Conservation (phyloP, 2,113 vertebrate species). For the Anarrhichthys ocellatus region DNA sequence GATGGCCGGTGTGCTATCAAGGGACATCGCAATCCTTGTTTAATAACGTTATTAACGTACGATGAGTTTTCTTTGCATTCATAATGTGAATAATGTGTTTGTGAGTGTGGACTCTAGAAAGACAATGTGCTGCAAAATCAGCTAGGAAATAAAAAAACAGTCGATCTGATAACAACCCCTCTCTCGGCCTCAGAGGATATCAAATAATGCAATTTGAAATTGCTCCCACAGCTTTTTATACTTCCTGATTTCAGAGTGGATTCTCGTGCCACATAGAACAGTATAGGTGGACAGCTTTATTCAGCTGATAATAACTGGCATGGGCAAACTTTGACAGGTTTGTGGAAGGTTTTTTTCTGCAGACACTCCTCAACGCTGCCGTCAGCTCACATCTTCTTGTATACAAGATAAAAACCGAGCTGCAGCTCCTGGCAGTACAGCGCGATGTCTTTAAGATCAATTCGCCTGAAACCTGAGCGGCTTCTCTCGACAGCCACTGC, state of each 20-base stretch:
- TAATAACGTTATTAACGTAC: neutral
- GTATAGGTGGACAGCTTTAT: neutral
- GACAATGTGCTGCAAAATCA: neutral
- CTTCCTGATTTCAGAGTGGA: neutral
- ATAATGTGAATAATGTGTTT: neutral
- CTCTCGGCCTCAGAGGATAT: neutral
- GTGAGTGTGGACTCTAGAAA: neutral
- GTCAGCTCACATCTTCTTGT: neutral
- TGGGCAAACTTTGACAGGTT: neutral
- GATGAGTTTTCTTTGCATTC: constrained; percentile 1
- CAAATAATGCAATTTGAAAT: neutral
- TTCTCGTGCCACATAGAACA: neutral
- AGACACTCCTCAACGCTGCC: neutral
- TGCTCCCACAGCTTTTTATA: neutral
- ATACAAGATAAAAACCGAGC: neutral
- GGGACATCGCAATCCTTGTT: neutral
- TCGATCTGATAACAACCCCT: neutral
- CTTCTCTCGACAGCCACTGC: neutral
- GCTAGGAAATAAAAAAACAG: neutral
- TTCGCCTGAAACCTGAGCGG: neutral
- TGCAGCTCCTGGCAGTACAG: neutral
- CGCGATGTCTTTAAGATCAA: neutral
- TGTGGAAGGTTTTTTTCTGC: neutral
- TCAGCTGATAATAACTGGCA: neutral
- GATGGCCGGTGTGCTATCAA: neutral